Evolutionary conservation across 2,113 vertebrate species (phyloP).

Genomic region (Gallinago media): DNA sequence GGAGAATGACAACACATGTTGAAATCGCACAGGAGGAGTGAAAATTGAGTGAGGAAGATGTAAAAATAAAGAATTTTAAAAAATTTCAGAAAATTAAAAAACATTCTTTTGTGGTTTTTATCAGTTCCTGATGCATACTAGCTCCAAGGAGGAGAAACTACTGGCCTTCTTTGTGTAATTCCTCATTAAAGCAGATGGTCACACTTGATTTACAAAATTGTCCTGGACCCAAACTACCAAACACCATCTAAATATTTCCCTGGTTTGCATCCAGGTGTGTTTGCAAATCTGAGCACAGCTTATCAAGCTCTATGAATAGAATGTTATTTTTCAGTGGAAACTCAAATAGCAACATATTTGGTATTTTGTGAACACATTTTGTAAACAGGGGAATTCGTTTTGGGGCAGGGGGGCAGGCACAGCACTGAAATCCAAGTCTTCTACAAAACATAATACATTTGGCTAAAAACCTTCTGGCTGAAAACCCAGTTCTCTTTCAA

Average conservation of each 20-base stretch:
- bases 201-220: not conserved
- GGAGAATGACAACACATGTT: not conserved
- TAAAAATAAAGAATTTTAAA: not conserved
- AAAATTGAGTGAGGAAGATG: not conserved
- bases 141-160: not conserved
- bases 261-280: not conserved
- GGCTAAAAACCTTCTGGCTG: not conserved
- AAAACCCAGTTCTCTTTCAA: not conserved
- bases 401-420: accelerated
- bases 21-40: not conserved
- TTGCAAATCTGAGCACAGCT: not conserved
- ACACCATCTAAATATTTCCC: not conserved
- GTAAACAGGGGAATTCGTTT: not conserved
- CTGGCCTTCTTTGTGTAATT: not conserved
- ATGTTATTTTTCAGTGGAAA: not conserved
- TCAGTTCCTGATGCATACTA: not conserved
- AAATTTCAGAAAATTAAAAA: not conserved
- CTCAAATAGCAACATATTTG: not conserved
- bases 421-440: not conserved
- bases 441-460: not conserved
- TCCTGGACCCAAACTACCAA: not conserved
- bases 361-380: not conserved
- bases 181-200: not conserved
- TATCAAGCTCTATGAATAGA: not conserved
- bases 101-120: not conserved